Evolutionary conservation across 2,888 invertebrate species (phyloP), one percentile per base, ranked within the genome.

Genomic region (Bellardia bayeri): DNA sequence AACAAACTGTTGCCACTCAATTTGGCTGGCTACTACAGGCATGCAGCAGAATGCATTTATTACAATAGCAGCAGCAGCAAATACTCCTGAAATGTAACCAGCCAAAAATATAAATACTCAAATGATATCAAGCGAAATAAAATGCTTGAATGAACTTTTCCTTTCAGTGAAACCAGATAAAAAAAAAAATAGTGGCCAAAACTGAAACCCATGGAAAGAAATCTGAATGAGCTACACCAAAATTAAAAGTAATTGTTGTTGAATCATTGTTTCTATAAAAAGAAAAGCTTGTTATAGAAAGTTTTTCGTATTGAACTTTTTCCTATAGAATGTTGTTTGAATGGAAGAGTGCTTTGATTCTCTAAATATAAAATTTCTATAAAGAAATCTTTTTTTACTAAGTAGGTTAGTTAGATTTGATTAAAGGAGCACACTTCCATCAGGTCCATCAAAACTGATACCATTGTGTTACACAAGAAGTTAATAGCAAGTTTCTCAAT

Each of bases 1-100:
- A 69, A 85, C 75, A 80, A 83, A 80, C 84, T 75, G 74, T 85
- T 85, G 79, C 88, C 88, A 87, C 87, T 89, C 87, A 89, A 89
- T 87, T 89, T 85, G 88, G 86, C 87, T 81, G 69, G 9, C 71
- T 58, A 54, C 54, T 72, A 40, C 37, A 6, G 45, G 13, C 3
- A 45, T n/a, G 56, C 9, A n/a, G 56, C 40, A 23, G 79, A 45
- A 45, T 51, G 6, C 64, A 64, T 9, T 37, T 66, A 61, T 45
- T 61, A 58, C 74, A 74, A 61, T 74, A 16, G 4, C 74, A 45
- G 45, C 11, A 61, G 33, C 33, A 37, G 49, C 45, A 49, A 61
- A 75, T 75, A 40, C 61, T 61, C 33, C 30, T 37, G 7, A 40
- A 58, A 49, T 63, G 42, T 61, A 45, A 74, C 74, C 58, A 61